phyloP scores from a whole-genome alignment of 2,797 vertebrate genomes.

The Lithobates sylvaticus region DNA sequence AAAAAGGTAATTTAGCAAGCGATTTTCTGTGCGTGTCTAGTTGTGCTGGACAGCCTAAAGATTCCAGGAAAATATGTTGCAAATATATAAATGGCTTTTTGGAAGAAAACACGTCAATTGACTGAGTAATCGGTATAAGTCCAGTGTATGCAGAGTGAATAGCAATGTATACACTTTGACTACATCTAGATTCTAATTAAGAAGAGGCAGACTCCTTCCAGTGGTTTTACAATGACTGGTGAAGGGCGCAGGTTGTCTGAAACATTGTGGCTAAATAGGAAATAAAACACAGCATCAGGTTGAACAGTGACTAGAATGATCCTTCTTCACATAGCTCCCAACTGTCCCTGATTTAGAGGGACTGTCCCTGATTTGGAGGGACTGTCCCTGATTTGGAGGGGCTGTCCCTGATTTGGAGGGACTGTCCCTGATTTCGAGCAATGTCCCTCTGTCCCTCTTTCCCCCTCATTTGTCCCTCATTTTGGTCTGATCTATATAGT shows the following conservation, averaged over 20 bases:
- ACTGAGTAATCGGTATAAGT: not conserved
- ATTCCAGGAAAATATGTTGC: not conserved
- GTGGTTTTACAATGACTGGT: not conserved
- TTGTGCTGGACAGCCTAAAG: constrained; percentile 7
- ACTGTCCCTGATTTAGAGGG: too few species aligned
- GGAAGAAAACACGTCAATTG: not conserved
- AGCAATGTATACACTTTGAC: not conserved
- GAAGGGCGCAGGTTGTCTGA: not conserved
- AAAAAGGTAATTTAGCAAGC: constrained; percentile 22
- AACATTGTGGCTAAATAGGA: not conserved
- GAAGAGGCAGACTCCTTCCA: not conserved
- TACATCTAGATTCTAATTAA: constrained; percentile 1
- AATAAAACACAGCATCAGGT: not conserved
- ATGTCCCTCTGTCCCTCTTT: too few species aligned
- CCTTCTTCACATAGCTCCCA: not conserved
- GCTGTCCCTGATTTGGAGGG: too few species aligned
- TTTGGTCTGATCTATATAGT: too few species aligned
- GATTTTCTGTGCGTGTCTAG: constrained; percentile 16
- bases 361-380: too few species aligned
- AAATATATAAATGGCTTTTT: constrained; percentile 24
- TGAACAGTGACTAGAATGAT: not conserved
- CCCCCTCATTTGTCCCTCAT: too few species aligned
- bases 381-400: too few species aligned
- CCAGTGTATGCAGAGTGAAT: constrained; percentile 10
- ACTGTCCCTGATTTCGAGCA: too few species aligned